phyloP scores from a whole-genome alignment of 2,888 invertebrate species.

The Amblyjoppa proteus region DNA sequence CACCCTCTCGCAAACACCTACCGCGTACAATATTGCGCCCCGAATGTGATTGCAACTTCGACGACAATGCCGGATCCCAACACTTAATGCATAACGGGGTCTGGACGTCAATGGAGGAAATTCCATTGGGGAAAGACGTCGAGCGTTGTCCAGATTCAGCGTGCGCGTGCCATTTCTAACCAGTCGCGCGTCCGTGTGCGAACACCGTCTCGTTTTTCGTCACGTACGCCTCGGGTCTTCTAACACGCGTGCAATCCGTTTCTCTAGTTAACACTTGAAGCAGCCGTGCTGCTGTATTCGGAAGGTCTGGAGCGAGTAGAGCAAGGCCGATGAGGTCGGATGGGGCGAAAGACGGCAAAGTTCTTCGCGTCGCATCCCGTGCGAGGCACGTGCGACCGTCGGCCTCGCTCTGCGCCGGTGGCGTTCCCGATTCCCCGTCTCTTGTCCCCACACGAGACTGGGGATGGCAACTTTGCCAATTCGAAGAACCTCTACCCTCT shows the following conservation, averaged over 20 bases:
- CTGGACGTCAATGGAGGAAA: slow-evolving; percentile 16
- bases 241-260: slow-evolving; percentile 19
- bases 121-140: slow-evolving; percentile 1
- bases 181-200: background rate
- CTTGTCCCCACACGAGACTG: background rate
- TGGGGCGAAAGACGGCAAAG: slow-evolving; percentile 23
- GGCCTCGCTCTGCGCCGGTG: slow-evolving; percentile 19
- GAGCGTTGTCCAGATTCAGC: background rate
- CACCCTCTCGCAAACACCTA: background rate
- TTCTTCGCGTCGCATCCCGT: background rate
- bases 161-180: background rate
- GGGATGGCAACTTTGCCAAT: slow-evolving; percentile 63
- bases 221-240: background rate
- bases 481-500: slow-evolving; percentile 49
- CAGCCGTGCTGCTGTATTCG: background rate
- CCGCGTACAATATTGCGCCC: slow-evolving; percentile 21
- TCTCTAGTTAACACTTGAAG: slow-evolving; percentile 25
- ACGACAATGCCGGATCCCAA: slow-evolving; percentile 43
- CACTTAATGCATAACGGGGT: slow-evolving; percentile 47
- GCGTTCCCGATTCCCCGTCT: background rate
- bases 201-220: slow-evolving; percentile 4
- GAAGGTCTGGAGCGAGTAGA: slow-evolving; percentile 27
- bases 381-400: slow-evolving; percentile 56
- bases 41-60: slow-evolving; percentile 45
- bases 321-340: slow-evolving; percentile 45